Evolutionary conservation across 37 sponge, comb jelly and placozoan species (phyloP).

Genomic region (Ephydatia muelleri): DNA sequence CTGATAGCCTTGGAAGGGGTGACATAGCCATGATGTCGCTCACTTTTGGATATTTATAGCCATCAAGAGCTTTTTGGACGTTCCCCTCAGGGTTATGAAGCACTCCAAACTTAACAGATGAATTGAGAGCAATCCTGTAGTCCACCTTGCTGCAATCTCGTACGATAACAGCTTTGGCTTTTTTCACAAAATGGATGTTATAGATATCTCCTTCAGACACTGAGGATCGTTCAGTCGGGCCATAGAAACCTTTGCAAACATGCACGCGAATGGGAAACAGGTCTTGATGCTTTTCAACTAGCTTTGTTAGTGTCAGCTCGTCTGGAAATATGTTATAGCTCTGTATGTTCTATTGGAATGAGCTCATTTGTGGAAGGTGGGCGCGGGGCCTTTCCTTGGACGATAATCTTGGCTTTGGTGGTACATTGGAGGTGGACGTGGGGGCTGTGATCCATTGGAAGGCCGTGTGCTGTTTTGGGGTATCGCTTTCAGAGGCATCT

Average conservation of each 20-base stretch:
- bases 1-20: conserved; percentile 26
- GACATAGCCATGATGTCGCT: conserved; percentile 29
- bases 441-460: too few relatives aligned
- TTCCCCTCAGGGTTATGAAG: conserved; percentile 47
- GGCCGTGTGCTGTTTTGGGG: too few relatives aligned
- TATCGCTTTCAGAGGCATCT: too few relatives aligned
- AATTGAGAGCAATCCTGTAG: conserved; percentile 47
- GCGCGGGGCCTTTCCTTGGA: too few relatives aligned
- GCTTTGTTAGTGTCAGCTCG: conserved; percentile 15
- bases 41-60: conserved; percentile 49
- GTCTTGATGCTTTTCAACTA: conserved; percentile 10
- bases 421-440: too few relatives aligned
- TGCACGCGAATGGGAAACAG: conserved; percentile 23
- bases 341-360: too few relatives aligned
- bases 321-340: background rate
- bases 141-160: conserved; percentile 9
- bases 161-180: conserved; percentile 19
- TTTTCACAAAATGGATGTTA: conserved; percentile 54
- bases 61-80: conserved; percentile 9
- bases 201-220: conserved; percentile 61
- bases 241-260: conserved; percentile 50
- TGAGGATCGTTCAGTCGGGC: conserved; percentile 26
- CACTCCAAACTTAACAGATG: conserved; percentile 37
- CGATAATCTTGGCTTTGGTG: too few relatives aligned
- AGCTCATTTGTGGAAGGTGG: too few relatives aligned